Evolutionary conservation across 2,797 vertebrate species (phyloP).

Genomic region (Coreius guichenoti): DNA sequence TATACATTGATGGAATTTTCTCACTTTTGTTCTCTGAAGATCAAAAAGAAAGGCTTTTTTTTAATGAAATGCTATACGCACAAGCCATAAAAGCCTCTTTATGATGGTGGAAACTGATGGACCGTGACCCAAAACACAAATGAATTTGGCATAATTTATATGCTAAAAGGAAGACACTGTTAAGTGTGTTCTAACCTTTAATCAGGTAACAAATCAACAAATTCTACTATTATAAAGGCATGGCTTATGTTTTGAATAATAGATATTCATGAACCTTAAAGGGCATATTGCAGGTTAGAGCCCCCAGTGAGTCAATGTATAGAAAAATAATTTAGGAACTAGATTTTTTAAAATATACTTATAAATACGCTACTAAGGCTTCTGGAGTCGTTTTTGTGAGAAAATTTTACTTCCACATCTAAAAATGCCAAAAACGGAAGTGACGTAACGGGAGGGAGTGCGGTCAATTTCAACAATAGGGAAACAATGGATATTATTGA

Average conservation of each 20-base stretch:
- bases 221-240: not conserved
- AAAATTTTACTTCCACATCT: too few relatives aligned
- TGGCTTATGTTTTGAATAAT: not conserved
- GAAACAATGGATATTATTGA: not conserved
- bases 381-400: too few relatives aligned
- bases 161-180: not conserved
- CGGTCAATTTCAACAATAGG: too few relatives aligned
- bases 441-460: too few relatives aligned
- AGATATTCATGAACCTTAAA: not conserved
- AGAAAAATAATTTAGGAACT: too few relatives aligned
- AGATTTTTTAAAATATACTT: too few relatives aligned
- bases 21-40: not conserved
- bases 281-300: too few relatives aligned
- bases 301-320: too few relatives aligned
- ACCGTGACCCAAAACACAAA: not conserved
- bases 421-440: too few relatives aligned
- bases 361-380: too few relatives aligned
- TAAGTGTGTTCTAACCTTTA: not conserved
- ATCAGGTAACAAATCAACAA: not conserved
- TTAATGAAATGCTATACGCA: not conserved
- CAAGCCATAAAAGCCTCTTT: not conserved
- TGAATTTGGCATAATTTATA: not conserved
- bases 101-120: not conserved
- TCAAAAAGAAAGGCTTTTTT: not conserved
- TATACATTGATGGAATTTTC: not conserved